These are phyloP conservation scores for Clinocottus analis DNA, from an alignment of 2,113 vertebrate genomes.

Conservation along the genomic window DNA sequence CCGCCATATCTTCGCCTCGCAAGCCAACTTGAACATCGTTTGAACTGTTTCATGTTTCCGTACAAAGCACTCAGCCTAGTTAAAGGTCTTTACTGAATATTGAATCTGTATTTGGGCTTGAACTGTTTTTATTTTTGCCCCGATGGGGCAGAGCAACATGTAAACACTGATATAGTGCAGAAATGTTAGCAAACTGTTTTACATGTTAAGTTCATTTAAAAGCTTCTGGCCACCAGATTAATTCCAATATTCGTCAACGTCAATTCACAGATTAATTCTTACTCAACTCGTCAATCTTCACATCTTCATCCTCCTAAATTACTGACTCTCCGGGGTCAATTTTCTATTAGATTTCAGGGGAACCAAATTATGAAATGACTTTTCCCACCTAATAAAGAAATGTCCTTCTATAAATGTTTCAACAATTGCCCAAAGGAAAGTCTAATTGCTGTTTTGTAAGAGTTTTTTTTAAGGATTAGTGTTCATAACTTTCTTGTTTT, in stretches of 20 bases:
- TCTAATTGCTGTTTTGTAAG: too few relatives aligned
- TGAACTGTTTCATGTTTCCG: not conserved
- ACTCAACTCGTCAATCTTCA: too few relatives aligned
- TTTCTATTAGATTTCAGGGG: too few relatives aligned
- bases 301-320: too few relatives aligned
- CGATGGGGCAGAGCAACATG: not conserved
- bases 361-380: too few relatives aligned
- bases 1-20: not conserved
- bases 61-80: not conserved
- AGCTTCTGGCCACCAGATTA: not conserved
- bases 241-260: not conserved
- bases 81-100: not conserved
- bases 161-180: not conserved
- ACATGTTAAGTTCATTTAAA: not conserved
- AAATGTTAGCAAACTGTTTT: not conserved
- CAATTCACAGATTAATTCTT: too few relatives aligned
- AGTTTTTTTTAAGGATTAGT: too few relatives aligned
- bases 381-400: too few relatives aligned
- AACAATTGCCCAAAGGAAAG: too few relatives aligned
- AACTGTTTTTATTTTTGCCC: not conserved
- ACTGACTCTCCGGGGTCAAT: too few relatives aligned
- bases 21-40: not conserved
- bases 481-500: too few relatives aligned
- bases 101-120: not conserved
- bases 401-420: too few relatives aligned